These are phyloP conservation scores for Saccostrea echinata DNA, from an alignment of 1,140 invertebrate species.

Conservation along the genomic window DNA sequence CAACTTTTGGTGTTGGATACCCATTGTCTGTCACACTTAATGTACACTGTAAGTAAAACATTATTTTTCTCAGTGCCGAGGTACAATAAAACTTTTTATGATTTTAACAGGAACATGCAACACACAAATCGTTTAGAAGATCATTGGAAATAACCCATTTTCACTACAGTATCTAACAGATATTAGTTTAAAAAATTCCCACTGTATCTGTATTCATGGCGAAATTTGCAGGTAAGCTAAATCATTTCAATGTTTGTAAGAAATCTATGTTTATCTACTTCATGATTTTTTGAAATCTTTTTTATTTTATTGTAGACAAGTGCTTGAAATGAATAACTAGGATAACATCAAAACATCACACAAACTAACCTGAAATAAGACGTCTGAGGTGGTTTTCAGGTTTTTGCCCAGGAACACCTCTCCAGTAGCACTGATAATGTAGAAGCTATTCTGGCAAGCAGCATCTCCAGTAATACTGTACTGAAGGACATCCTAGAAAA, in stretches of 20 bases:
- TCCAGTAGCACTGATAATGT: constrained; percentile 65
- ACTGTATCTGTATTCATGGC: too few relatives aligned
- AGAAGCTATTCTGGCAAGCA: constrained; percentile 62
- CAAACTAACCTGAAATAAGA: constrained; percentile 43
- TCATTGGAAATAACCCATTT: too few relatives aligned
- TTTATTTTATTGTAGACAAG: too few relatives aligned
- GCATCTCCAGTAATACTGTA: constrained; percentile 62
- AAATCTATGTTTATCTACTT: too few relatives aligned
- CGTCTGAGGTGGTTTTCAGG: constrained; percentile 36
- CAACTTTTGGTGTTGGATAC: constrained; percentile 57
- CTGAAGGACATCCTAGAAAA: constrained; percentile 64
- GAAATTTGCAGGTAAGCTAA: too few relatives aligned
- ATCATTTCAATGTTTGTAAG: too few relatives aligned
- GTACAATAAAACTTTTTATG: background rate
- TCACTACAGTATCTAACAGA: too few relatives aligned
- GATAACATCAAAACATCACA: too few relatives aligned
- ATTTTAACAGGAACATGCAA: background rate
- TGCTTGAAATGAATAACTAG: too few relatives aligned
- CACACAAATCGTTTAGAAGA: too few relatives aligned
- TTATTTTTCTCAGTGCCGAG: background rate
- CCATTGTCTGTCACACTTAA: constrained; percentile 60
- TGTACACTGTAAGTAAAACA: constrained; percentile 51
- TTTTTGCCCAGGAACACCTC: constrained; percentile 56
- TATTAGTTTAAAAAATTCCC: too few relatives aligned
- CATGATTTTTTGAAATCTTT: too few relatives aligned